Evolutionary conservation across 2,888 invertebrate genomes (phyloP).

Genomic region (Lobophora halterata): DNA sequence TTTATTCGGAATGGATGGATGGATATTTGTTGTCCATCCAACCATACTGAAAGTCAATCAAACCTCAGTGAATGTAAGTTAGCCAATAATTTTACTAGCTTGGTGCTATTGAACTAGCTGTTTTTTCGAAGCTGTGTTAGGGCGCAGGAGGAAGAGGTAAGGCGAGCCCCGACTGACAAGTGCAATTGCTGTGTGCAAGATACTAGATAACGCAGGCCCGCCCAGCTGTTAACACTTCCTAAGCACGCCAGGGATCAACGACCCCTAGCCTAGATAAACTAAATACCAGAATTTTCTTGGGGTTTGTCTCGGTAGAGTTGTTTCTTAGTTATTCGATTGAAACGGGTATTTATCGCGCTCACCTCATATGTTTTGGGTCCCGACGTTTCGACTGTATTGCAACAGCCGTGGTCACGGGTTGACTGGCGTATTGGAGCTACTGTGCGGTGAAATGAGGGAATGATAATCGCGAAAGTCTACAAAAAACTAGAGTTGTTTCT

Average conservation of each 20-base stretch:
- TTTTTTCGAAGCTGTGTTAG: slow-evolving; percentile 2
- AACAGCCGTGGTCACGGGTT: too few species aligned
- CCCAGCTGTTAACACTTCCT: slow-evolving; percentile 50
- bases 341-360: too few species aligned
- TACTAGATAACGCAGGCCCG: slow-evolving; percentile 68
- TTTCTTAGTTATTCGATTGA: too few species aligned
- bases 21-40: too few species aligned
- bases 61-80: neutral
- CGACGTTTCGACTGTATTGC: too few species aligned
- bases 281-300: slow-evolving; percentile 27
- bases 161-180: slow-evolving; percentile 58
- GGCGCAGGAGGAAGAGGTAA: slow-evolving; percentile 23
- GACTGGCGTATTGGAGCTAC: too few species aligned
- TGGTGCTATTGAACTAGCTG: slow-evolving; percentile 6
- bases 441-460: too few species aligned
- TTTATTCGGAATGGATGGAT: too few species aligned
- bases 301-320: slow-evolving; percentile 22
- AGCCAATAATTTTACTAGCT: neutral
- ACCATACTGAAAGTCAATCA: too few species aligned
- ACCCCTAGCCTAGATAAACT: slow-evolving; percentile 35
- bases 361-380: too few species aligned
- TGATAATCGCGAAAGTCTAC: too few species aligned
- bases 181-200: slow-evolving; percentile 61
- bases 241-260: slow-evolving; percentile 33
- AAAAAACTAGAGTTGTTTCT: too few species aligned